Evolutionary conservation across 2,888 invertebrate species (phyloP), one percentile per base, ranked within the genome.

Genomic region (Pseudococcus viburni): DNA sequence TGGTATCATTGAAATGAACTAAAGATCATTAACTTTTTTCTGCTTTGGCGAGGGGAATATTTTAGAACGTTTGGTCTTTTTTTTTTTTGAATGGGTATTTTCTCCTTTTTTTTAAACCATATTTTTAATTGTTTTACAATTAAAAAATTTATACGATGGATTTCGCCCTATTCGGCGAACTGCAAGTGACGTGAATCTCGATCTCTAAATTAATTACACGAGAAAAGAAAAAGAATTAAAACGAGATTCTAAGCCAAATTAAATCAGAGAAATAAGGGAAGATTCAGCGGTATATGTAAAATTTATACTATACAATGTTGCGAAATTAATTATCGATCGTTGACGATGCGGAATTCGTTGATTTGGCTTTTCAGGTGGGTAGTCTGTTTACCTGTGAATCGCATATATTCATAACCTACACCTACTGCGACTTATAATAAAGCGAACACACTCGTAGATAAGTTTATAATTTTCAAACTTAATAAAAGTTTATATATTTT

Each of bases 381-480:
- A 55, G n/a, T 77, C n/a, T 42, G n/a, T 77, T 42, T 42, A 42
- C 42, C 42, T 33, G 8, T 42, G 77, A 77, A 77, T 77, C n/a
- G 39, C 15, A 12, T 51, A 51, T 12, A 51, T 12, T 51, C 55
- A 55, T 55, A 33, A 33, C 26, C 26, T 33, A 5, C n/a, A n/a
- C 15, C 39, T 39, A 42, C n/a, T n/a, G n/a, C 39, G 77, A 77
- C n/a, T 77, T 42, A n/a, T n/a, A 4, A 77, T 77, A 77, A 15
- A 22, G 11, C 11, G 64, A 19, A 68, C 26, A 68, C 33, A 33
- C 46, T 12, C 33, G 3, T 17, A 84, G n/a, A 84, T 48, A 85
- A 64, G 48, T 85, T 85, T 85, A 85, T 64, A 42, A 85, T 85
- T 26, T 55, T n/a, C 59, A 85, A 85, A 85, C 59, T 64, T 85